Evolutionary conservation across 1,140 invertebrate species (phyloP).

Genomic region (Harpegnathos saltator): DNA sequence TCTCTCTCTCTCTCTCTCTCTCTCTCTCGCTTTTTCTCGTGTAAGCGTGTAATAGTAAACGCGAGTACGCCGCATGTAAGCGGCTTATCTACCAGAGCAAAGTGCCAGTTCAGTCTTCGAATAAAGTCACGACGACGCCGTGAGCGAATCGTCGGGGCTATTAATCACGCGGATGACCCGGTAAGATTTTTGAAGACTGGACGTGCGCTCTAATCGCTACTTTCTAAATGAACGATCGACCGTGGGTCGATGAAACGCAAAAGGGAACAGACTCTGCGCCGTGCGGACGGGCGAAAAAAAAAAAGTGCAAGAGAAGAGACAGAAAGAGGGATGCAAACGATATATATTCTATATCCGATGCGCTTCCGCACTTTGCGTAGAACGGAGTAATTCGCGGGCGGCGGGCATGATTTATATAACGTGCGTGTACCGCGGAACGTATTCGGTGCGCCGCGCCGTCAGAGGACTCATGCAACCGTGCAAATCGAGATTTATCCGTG

Average conservation of each 20-base stretch:
- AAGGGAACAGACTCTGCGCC: neutral
- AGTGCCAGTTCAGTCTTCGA: neutral
- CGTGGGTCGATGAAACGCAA: neutral
- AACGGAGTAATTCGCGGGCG: neutral
- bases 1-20: neutral
- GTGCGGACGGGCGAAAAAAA: neutral
- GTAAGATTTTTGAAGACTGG: neutral
- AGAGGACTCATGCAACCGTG: slow-evolving; percentile 3
- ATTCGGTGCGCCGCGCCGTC: neutral
- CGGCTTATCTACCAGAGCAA: slow-evolving; percentile 11
- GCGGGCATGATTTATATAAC: slow-evolving; percentile 3
- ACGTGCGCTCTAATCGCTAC: no score
- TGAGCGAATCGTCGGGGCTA: neutral
- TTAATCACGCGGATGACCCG: neutral
- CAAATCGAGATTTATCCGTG: slow-evolving; percentile 29
- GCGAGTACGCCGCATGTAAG: neutral
- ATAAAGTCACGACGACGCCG: neutral
- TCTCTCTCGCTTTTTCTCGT: no score
- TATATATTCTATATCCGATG: neutral
- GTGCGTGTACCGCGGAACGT: neutral
- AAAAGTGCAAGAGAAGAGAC: slow-evolving; percentile 16
- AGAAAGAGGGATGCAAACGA: neutral
- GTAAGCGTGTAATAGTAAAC: no score
- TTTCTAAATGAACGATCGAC: neutral
- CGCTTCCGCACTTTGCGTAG: neutral